Evolutionary conservation across 2,113 vertebrate genomes (phyloP).

Genomic region (Dryoscopus gambensis): DNA sequence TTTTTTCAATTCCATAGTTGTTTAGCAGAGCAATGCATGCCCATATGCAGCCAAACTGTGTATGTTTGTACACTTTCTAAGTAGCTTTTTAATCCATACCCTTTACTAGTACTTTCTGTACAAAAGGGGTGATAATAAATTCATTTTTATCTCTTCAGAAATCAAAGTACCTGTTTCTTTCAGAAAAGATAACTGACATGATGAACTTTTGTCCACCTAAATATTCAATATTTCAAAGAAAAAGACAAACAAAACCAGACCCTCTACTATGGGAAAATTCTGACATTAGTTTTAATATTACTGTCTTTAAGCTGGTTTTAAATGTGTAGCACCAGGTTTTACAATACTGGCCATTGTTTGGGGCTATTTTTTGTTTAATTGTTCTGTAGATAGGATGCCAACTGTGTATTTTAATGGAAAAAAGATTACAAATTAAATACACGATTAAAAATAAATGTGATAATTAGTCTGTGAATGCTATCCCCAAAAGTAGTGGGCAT

Average conservation of each 20-base stretch:
- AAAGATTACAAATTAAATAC: background rate
- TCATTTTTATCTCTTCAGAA: background rate
- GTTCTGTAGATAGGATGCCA: background rate
- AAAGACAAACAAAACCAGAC: background rate
- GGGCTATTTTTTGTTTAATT: background rate
- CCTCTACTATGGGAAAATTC: background rate
- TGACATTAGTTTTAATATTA: background rate
- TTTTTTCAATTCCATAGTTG: background rate
- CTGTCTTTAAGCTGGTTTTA: background rate
- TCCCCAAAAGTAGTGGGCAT: background rate
- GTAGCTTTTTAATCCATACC: background rate
- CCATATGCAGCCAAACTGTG: background rate
- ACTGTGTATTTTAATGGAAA: background rate
- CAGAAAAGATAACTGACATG: background rate
- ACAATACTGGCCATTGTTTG: background rate
- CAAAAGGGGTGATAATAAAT: background rate
- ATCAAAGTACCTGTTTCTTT: background rate
- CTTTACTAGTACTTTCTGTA: background rate
- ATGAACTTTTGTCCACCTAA: background rate
- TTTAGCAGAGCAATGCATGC: background rate
- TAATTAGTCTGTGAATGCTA: background rate
- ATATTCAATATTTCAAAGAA: background rate
- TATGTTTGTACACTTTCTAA: background rate
- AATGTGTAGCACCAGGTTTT: background rate
- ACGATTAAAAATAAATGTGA: background rate